phyloP scores from a whole-genome alignment of 2,888 invertebrate genomes.

The Oxycera nigricornis region DNA sequence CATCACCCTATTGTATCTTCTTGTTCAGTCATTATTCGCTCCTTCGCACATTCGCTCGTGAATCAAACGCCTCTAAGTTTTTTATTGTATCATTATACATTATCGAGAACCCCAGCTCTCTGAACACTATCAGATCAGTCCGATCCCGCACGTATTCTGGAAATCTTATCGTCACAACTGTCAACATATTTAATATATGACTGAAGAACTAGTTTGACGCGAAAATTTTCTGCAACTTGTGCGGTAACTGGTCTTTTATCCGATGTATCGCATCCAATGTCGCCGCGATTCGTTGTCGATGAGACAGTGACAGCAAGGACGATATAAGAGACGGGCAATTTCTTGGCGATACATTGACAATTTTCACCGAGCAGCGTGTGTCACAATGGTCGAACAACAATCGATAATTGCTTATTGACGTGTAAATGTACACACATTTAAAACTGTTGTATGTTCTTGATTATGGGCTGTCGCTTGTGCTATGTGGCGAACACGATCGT shows the following conservation, averaged over 20 bases:
- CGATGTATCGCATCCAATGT: not conserved
- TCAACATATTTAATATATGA: conserved; percentile 42
- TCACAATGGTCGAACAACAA: conserved; percentile 12
- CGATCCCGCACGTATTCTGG: not conserved
- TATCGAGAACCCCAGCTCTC: not conserved
- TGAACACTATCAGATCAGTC: not conserved
- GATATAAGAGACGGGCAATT: not conserved
- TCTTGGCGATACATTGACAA: conserved; percentile 6
- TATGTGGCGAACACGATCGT: conserved; percentile 8
- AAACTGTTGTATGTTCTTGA: conserved; percentile 26
- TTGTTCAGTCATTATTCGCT: not conserved
- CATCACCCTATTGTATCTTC: too few species aligned
- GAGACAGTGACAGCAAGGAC: conserved; percentile 17
- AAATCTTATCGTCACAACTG: conserved; percentile 38
- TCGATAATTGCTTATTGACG: conserved; percentile 37
- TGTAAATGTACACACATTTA: conserved; percentile 36
- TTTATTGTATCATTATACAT: not conserved
- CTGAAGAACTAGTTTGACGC: conserved; percentile 47
- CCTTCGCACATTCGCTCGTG: not conserved
- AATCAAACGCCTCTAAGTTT: not conserved
- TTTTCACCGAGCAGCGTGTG: conserved; percentile 11
- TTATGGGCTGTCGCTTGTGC: not conserved
- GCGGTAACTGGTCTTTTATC: conserved; percentile 45
- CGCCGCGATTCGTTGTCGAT: conserved; percentile 18
- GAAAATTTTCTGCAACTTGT: conserved; percentile 47